phyloP scores from a whole-genome alignment of 2,113 vertebrate species.

The Lycaon pictus region DNA sequence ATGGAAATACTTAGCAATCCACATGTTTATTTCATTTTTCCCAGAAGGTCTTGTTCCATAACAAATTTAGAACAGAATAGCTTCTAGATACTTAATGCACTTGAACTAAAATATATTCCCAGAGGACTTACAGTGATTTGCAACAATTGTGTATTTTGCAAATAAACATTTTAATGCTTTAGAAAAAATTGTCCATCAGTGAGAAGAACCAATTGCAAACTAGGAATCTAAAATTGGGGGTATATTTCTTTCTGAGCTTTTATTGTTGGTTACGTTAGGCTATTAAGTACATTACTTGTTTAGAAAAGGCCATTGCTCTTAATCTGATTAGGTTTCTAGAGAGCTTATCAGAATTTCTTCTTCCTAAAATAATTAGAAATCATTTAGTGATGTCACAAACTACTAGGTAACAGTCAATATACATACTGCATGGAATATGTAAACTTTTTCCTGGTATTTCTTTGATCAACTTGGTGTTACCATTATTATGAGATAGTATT shows the following conservation, averaged over 20 bases:
- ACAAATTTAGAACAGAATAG: conserved; percentile 49
- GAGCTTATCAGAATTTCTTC: not conserved
- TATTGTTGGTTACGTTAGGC: not conserved
- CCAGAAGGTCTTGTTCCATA: not conserved
- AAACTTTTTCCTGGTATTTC: not conserved
- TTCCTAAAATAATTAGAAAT: not conserved
- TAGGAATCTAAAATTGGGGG: not conserved
- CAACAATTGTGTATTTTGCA: not conserved
- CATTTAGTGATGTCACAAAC: not conserved
- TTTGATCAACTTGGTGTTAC: not conserved
- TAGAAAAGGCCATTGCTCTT: not conserved
- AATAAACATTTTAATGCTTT: not conserved
- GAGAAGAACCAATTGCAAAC: not conserved
- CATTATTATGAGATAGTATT: not conserved
- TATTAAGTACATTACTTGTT: not conserved
- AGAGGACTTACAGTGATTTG: not conserved
- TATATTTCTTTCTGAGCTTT: not conserved
- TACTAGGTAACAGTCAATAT: not conserved
- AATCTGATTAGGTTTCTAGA: not conserved
- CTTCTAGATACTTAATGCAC: not conserved
- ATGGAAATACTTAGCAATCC: conserved; percentile 23
- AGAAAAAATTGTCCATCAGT: not conserved
- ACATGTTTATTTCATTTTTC: conserved; percentile 49
- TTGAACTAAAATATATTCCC: conserved; percentile 41
- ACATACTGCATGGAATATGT: not conserved